Base-by-base conservation (phyloP, 2,797 vertebrate genomes). In the Coregonus suidteri region DNA sequence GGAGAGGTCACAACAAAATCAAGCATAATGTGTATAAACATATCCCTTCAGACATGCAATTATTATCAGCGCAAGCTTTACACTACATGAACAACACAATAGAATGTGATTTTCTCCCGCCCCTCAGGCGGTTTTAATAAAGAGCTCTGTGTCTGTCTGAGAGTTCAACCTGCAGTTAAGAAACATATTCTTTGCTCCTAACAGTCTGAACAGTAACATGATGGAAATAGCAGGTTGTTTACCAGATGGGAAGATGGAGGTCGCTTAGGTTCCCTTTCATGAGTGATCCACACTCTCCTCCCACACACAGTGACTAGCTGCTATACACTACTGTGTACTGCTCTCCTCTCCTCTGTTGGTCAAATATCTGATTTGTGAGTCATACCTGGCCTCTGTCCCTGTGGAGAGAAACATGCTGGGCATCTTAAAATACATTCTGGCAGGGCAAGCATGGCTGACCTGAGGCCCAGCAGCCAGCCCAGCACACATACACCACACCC, bases 351-450 rank as follows among this genome's bases (percentile, higher is more conserved):
- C 76, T 77, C 87, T 47, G 1, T 2, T 47, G 92, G 92, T 93
- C 92, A 93, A 90, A 93, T 92, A 92, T 92, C 90, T 87, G 91
- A 90, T 90, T 90, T 83, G 84, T 93, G 92, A 93, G 91, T 94
- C 93, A 93, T 91, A 85, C 87, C 87, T 88, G 81, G 84, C 83
- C 85, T 90, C 85, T 87, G 77, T 89, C 90, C 85, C 90, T 85
- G 84, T 80, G 85, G 88, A 90, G 41, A 47, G 41, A 13, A 90
- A 86, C 88, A 91, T 82, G 89, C 87, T 89, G 90, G 87, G 88
- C 85, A 88, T 90, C 90, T 91, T 91, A 92, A 94, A 93, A 94
- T 93, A 94, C 85, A 88, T 86, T 79, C 84, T 86, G 88, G 84
- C 87, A 88, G 41, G 9, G 41, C 41, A 47, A 47, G 84, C 87